phyloP scores from a whole-genome alignment of 37 sponge, comb jelly and placozoan genomes.

The Crambe crambe region DNA sequence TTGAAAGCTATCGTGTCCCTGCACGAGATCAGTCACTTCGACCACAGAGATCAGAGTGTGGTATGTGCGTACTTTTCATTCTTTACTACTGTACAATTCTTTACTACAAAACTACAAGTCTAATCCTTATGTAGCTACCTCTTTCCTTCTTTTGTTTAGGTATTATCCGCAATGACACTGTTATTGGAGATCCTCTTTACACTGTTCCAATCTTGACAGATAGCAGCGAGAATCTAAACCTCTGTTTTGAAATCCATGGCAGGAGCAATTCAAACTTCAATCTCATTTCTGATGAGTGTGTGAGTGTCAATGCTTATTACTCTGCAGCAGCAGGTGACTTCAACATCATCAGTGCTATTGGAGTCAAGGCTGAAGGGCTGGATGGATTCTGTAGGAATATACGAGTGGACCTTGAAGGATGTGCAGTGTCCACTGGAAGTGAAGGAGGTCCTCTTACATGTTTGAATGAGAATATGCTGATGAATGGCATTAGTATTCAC shows the following conservation, averaged over 20 bases:
- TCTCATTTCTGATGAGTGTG: slow-evolving; percentile 65
- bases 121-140: too few relatives aligned
- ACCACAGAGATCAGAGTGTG: slow-evolving; percentile 48
- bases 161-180: slow-evolving; percentile 36
- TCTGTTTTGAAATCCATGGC: slow-evolving; percentile 77
- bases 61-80: too few relatives aligned
- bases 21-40: slow-evolving; percentile 35
- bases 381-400: slow-evolving; percentile 30
- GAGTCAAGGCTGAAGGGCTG: slow-evolving; percentile 37
- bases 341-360: slow-evolving; percentile 62
- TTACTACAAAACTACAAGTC: too few relatives aligned
- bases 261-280: slow-evolving; percentile 28
- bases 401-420: slow-evolving; percentile 45
- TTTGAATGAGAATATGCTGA: neutral
- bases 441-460: neutral
- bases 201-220: slow-evolving; percentile 34
- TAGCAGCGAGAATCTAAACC: neutral
- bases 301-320: slow-evolving; percentile 66
- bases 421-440: slow-evolving; percentile 21
- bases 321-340: slow-evolving; percentile 29
- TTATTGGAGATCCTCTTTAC: slow-evolving; percentile 61
- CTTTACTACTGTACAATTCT: too few relatives aligned
- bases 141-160: neutral
- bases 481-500: slow-evolving; percentile 18
- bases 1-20: slow-evolving; percentile 27